A percentile compares a stretch with the other conserved stretches of the same genome.
These are phyloP conservation scores for Bos indicus DNA, from an alignment of 2,113 vertebrate genomes.

Conservation along the genomic window DNA sequence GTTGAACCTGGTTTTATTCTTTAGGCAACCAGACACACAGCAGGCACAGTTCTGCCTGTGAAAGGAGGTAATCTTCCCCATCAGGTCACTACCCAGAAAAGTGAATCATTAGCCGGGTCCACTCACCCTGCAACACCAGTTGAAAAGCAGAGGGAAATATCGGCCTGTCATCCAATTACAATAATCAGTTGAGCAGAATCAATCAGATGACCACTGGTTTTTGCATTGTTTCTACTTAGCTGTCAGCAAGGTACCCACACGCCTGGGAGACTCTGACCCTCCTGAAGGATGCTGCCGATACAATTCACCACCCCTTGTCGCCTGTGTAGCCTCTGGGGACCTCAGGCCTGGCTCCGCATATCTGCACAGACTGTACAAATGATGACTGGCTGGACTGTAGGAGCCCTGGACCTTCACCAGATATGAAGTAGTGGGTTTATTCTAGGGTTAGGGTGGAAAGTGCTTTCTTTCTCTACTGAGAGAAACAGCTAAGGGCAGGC, in stretches of 20 bases:
- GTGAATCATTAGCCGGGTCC: not conserved
- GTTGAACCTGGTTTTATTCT: slow-evolving; percentile 3
- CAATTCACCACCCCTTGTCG: not conserved
- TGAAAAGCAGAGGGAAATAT: slow-evolving; percentile 23
- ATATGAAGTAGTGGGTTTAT: not conserved
- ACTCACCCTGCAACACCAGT: not conserved
- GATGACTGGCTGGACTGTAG: not conserved
- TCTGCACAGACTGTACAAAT: not conserved
- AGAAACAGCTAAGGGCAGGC: not conserved
- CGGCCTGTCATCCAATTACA: slow-evolving; percentile 23
- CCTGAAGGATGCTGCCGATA: not conserved
- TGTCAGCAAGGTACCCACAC: not conserved
- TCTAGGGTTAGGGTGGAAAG: not conserved
- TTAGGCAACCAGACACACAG: not conserved
- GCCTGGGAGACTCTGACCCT: not conserved
- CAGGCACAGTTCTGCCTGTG: slow-evolving; percentile 13
- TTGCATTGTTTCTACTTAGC: slow-evolving; percentile 19
- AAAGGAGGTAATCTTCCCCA: slow-evolving; percentile 23
- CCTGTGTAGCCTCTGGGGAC: not conserved
- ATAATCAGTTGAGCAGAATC: slow-evolving; percentile 34
- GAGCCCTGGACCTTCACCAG: not conserved
- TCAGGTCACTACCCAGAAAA: not conserved
- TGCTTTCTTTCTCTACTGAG: not conserved
- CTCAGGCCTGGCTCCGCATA: not conserved
- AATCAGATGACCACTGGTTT: slow-evolving; percentile 42